phyloP scores from a whole-genome alignment of 2,888 invertebrate genomes.

The Lepetodrilus schrolli region DNA sequence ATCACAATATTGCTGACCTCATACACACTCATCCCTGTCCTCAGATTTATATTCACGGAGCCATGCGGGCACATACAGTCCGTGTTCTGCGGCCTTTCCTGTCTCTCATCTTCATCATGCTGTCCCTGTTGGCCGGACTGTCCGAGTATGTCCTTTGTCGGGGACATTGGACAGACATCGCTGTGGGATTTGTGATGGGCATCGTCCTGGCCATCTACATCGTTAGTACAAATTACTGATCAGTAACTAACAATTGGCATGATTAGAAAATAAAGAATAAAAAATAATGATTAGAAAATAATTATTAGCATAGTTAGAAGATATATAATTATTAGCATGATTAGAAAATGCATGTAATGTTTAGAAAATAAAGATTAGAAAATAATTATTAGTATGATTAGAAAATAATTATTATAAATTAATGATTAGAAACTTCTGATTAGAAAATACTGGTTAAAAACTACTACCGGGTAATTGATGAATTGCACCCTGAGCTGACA shows the following conservation, averaged over 20 bases:
- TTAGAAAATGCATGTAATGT: too few species aligned
- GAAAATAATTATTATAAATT: too few species aligned
- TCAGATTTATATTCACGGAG: slow-evolving; percentile 76
- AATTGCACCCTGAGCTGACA: too few species aligned
- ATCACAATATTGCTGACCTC: too few species aligned
- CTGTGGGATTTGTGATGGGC: slow-evolving; percentile 76
- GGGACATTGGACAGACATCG: slow-evolving; percentile 76
- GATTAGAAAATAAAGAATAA: neutral
- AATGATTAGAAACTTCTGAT: too few species aligned
- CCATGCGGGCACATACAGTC: slow-evolving; percentile 74
- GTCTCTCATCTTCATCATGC: slow-evolving; percentile 74
- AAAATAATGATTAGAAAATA: neutral
- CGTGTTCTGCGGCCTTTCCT: slow-evolving; percentile 76
- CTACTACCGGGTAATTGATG: too few species aligned
- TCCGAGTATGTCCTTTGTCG: slow-evolving; percentile 74
- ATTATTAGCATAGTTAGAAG: neutral
- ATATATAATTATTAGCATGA: neutral
- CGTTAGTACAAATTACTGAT: slow-evolving; percentile 70
- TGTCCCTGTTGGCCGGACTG: slow-evolving; percentile 75
- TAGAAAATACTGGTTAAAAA: too few species aligned
- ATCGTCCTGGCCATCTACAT: slow-evolving; percentile 74
- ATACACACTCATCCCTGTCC: too few species aligned
- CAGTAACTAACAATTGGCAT: too few species aligned
- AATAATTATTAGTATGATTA: too few species aligned
- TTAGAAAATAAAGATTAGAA: too few species aligned